Percentiles rank a stretch among this genome's conserved stretches.
Conservation (phyloP, 2,888 invertebrate species). For the Frankliniella intonsa region DNA sequence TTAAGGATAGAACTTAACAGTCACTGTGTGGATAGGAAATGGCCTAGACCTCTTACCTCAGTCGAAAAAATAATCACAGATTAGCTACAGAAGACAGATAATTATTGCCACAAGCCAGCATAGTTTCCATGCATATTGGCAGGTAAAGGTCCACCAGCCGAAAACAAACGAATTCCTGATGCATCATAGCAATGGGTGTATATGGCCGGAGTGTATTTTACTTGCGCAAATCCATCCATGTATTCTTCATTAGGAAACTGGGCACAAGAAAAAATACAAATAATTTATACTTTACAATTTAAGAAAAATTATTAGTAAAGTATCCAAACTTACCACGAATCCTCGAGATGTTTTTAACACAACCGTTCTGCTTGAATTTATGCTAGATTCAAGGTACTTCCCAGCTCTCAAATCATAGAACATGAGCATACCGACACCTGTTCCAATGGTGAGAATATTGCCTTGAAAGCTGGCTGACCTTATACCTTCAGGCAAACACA, state of each 20-base stretch:
- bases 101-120: constrained; percentile 87
- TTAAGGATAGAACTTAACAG: too few relatives aligned
- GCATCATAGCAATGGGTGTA: constrained; percentile 95
- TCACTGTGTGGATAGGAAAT: too few relatives aligned
- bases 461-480: constrained; percentile 88
- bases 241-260: constrained; percentile 82
- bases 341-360: constrained; percentile 83
- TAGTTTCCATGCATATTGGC: constrained; percentile 90
- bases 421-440: constrained; percentile 84
- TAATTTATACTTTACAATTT: neutral
- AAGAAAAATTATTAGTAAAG: constrained; percentile 3
- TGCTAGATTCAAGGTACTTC: constrained; percentile 86
- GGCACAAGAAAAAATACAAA: constrained; percentile 35
- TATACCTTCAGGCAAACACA: constrained; percentile 50
- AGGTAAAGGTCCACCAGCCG: constrained; percentile 91
- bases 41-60: neutral
- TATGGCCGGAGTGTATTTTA: constrained; percentile 87
- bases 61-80: constrained; percentile 2
- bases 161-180: constrained; percentile 85
- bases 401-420: constrained; percentile 90
- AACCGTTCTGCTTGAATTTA: constrained; percentile 81
- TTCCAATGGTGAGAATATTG: constrained; percentile 87
- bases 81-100: constrained; percentile 9
- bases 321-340: constrained; percentile 65
- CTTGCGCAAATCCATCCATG: constrained; percentile 69